A percentile compares a stretch with the other conserved stretches of the same genome.
Conservation (phyloP, 1,140 invertebrate genomes). For the Glomeris maerens region DNA sequence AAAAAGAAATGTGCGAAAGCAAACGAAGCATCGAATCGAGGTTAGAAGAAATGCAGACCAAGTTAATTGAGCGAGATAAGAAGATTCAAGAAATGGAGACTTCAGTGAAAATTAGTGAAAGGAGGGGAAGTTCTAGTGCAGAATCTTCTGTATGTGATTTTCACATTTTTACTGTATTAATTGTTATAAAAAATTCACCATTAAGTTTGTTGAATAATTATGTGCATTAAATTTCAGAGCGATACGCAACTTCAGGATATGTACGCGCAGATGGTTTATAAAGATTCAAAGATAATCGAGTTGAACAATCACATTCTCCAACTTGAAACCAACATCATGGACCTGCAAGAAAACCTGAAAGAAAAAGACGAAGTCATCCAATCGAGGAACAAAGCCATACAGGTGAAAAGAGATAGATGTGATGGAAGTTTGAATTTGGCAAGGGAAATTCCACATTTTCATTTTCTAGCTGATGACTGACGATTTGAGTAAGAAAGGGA, state of each 20-base stretch:
- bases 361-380: conserved; percentile 76
- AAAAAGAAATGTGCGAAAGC: conserved; percentile 14
- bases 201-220: conserved; percentile 15
- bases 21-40: conserved; percentile 2
- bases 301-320: conserved; percentile 37
- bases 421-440: conserved; percentile 2
- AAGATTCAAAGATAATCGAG: conserved; percentile 37
- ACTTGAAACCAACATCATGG: conserved; percentile 34
- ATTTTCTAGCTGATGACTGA: conserved; percentile 54
- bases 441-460: too few relatives aligned
- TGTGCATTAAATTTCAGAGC: conserved; percentile 15
- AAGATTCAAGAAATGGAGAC: conserved; percentile 21
- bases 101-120: conserved; percentile 2
- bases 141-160: conserved; percentile 25
- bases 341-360: conserved; percentile 52
- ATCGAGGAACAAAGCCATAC: conserved; percentile 56
- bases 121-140: conserved; percentile 21
- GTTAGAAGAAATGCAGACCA: conserved; percentile 20
- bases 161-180: conserved; percentile 16
- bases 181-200: conserved; percentile 16
- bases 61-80: conserved; percentile 26
- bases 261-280: conserved; percentile 38
- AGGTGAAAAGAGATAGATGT: conserved; percentile 20
- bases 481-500: conserved; percentile 50
- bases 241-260: conserved; percentile 29